Base-by-base conservation (phyloP, 2,888 invertebrate species). In the Plagiodera versicolora region DNA sequence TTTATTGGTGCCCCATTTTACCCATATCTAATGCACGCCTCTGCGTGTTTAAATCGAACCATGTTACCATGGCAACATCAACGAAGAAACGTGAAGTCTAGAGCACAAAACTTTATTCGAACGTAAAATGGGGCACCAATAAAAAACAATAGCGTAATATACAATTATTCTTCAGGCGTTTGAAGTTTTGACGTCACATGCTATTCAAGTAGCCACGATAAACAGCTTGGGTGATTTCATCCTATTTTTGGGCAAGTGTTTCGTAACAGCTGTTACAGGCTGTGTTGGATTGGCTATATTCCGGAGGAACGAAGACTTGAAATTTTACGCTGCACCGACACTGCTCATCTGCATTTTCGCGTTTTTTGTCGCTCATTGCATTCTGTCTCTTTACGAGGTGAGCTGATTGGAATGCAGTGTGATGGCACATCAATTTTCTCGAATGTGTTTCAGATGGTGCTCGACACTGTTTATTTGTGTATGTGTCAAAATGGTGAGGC, bases 191-290 rank as follows among this genome's bases (percentile, higher is more conserved):
- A 87, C 90, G 44, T 88, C 87, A 75, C 94, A 95, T 79, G 90
- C 89, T 0, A 79, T 96, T 39, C 90, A 94, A 85, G 90, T 97
- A 67, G 92, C 94, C 0, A 92, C 95, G 0, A 91, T 98, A 58
- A 97, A 97, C 81, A 91, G 92, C 69, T 87, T 95, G 47, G 97
- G 96, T 4, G 95, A 95, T 79, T 95, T 96, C 77, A 90, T 97
- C 64, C 82, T 98, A 49, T 95, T 98, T 77, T 83, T 98, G 67
- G 95, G 94, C 56, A 92, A 92, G 84, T 84, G 89, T 72, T 85
- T 87, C 62, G 92, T 96, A 58, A 94, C 94, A 4, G 90, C 92
- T 0, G 82, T 92, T 4, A 92, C 93, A 0, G 94, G 92, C 24
- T 85, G 88, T 55, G 83, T 92, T 51, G 93, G 92, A 18, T 81